These are phyloP conservation scores for Megaleporinus macrocephalus DNA, from an alignment of 2,113 vertebrate species.

Conservation along the genomic window DNA sequence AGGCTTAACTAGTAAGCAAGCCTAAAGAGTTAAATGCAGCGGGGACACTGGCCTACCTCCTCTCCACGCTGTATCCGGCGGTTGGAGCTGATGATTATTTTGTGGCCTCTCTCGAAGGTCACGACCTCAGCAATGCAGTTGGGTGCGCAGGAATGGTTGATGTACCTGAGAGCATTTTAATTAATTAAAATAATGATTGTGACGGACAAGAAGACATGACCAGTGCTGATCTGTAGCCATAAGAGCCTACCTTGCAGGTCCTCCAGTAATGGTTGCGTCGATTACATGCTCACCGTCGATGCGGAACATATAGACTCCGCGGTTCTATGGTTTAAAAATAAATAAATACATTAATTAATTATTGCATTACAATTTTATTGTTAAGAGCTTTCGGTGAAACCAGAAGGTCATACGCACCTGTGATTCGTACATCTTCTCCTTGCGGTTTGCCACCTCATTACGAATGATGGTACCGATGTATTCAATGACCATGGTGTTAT, in stretches of 20 bases:
- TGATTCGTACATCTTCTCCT: constrained; percentile 94
- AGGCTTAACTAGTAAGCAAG: no score
- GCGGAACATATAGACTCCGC: constrained; percentile 98
- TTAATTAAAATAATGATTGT: neutral
- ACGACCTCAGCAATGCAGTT: constrained; percentile 98
- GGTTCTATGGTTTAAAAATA: constrained; percentile 82
- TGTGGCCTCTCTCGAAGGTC: constrained; percentile 94
- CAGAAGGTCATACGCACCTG: constrained; percentile 79
- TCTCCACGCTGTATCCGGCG: constrained; percentile 96
- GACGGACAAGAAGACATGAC: neutral
- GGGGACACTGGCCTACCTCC: constrained; percentile 79
- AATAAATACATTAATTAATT: no score
- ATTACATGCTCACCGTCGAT: constrained; percentile 96
- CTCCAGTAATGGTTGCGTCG: constrained; percentile 94
- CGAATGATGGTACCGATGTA: constrained; percentile 98
- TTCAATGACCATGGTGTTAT: constrained; percentile 99
- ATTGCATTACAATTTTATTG: neutral
- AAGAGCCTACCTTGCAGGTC: constrained; percentile 86
- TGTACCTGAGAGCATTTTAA: constrained; percentile 84
- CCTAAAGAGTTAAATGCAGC: rapidly evolving
- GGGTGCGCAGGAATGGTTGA: constrained; percentile 96
- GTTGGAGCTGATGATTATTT: constrained; percentile 97
- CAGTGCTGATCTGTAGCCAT: neutral
- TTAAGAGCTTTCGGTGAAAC: no score
- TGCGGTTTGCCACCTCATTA: constrained; percentile 95